Percentiles rank a stretch among this genome's conserved stretches.
Conservation (phyloP, 2,113 vertebrate species). For the Zosterops borbonicus region DNA sequence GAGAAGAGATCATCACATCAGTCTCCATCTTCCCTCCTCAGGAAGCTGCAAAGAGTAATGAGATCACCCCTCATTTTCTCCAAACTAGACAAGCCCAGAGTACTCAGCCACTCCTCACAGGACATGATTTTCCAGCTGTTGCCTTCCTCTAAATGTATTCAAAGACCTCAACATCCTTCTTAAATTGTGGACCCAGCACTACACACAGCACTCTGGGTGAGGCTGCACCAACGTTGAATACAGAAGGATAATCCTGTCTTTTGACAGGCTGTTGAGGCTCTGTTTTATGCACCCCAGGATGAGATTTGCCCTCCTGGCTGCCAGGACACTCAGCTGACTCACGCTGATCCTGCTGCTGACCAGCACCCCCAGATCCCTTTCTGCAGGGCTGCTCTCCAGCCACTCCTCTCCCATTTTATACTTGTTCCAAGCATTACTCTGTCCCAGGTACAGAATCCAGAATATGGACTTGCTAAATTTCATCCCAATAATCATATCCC, state of each 20-base stretch:
- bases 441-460: neutral
- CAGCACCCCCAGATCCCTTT: neutral
- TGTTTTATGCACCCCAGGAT: neutral
- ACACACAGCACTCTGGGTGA: neutral
- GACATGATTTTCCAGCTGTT: neutral
- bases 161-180: neutral
- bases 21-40: neutral
- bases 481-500: neutral
- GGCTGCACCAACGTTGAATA: rapidly evolving
- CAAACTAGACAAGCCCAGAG: neutral
- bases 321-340: neutral
- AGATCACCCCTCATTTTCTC: neutral
- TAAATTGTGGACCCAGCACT: no score
- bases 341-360: rapidly evolving
- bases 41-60: neutral
- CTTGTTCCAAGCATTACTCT: neutral
- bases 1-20: neutral
- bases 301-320: neutral
- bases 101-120: neutral
- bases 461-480: neutral
- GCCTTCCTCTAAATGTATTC: neutral
- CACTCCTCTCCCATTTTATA: neutral
- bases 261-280: rapidly evolving
- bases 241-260: rapidly evolving
- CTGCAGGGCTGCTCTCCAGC: neutral